These are phyloP conservation scores for Scolopax mira DNA, from an alignment of 2,113 vertebrate genomes.

Conservation along the genomic window DNA sequence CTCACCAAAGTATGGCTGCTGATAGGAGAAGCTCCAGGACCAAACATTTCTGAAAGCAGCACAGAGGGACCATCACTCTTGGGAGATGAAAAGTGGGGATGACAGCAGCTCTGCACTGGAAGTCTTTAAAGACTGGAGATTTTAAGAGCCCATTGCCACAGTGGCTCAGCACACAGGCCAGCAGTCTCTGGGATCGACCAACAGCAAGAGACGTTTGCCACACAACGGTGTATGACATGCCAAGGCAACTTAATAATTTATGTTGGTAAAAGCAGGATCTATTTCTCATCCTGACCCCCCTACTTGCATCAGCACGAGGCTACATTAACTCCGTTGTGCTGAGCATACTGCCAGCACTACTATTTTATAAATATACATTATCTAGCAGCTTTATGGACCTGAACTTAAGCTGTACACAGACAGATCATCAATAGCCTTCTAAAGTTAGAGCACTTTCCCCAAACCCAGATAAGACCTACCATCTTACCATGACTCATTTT, in stretches of 20 bases:
- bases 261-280: slow-evolving; percentile 23
- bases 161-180: not conserved
- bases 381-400: not conserved
- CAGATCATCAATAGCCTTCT: not conserved
- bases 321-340: not conserved
- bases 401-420: not conserved
- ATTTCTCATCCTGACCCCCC: not conserved
- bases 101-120: not conserved
- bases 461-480: not conserved
- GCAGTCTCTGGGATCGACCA: not conserved
- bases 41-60: not conserved
- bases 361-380: not conserved
- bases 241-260: slow-evolving; percentile 37
- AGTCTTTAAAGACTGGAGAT: not conserved
- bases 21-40: not conserved
- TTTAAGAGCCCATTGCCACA: not conserved
- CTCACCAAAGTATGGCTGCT: not conserved
- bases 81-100: not conserved
- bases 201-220: not conserved
- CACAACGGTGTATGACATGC: not conserved
- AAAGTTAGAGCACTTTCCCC: not conserved
- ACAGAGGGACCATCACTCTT: not conserved
- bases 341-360: not conserved
- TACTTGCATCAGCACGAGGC: not conserved
- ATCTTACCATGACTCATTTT: not conserved